Base-by-base conservation (phyloP, 2,113 vertebrate genomes). In the Microtus richardsoni region DNA sequence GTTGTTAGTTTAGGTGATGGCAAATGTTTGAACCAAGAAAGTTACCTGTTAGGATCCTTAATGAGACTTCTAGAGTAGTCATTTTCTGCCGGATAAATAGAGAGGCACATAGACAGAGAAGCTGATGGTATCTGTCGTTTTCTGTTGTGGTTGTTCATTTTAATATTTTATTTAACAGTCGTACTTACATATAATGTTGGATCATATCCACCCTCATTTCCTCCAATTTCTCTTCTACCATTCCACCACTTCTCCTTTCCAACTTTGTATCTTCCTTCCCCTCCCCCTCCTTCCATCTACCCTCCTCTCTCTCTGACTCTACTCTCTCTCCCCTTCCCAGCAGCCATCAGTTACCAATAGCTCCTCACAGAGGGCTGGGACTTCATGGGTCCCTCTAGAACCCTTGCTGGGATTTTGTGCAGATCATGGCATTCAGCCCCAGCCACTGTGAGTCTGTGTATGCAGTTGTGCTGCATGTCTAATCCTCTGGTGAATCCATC, bases 11-110 rank as follows among this genome's bases (percentile, higher is more conserved):
- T 96, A 49, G 58, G 3, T 64, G 44, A 83, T 30, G 52, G 26
- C 52, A 13, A 62, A 26, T 75, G 24, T 93, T 91, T 95, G 77
- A 33, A 91, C 16, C 36, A 71, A 39, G 39, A n/a, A 74, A n/a
- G 22, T 89, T 44, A 93, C 77, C 33, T 77, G 77, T 44, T 13
- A 66, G n/a, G 28, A 14, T 78, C 93, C 71, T 88, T 74, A 3
- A 78, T 64, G 82, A 95, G 78, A 60, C n/a, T 71, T 96, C 85
- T 84, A 78, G 96, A 92, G 92, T 94, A 77, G 84, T 74, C 78
- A 44, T 82, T 58, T 47, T 71, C 64, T 93, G 17, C 47, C 60
- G 39, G 73, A 82, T 68, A 90, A 88, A 60, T 90, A 80, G 84
- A 71, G 79, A 93, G 36, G 9, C 54, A 54, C 12, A 79, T 85